A percentile compares a stretch with the other conserved stretches of the same genome.
Evolutionary conservation across 2,888 invertebrate genomes (phyloP).

Genomic region (Acanthosepion pharaonis): DNA sequence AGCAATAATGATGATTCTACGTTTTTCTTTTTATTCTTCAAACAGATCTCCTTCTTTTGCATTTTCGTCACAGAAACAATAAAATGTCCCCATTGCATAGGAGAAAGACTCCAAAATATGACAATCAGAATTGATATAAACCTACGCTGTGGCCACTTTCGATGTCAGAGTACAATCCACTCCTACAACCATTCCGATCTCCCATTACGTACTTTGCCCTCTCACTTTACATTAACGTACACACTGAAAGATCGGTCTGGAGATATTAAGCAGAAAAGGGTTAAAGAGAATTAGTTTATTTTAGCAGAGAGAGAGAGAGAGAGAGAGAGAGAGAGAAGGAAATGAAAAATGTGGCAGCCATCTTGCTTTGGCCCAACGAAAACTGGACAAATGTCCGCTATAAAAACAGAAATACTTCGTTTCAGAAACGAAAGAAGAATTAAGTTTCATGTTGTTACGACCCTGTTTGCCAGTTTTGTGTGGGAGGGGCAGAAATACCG

Average conservation of each 20-base stretch:
- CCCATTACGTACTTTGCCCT: neutral
- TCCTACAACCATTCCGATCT: neutral
- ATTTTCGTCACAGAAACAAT: neutral
- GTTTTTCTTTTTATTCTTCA: too few relatives aligned
- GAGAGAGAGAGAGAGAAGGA: neutral
- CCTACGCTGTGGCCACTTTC: neutral
- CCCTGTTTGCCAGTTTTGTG: neutral
- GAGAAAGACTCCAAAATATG: neutral
- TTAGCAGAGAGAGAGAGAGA: neutral
- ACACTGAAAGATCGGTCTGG: neutral
- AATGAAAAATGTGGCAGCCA: neutral
- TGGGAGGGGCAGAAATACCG: neutral
- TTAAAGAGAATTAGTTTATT: neutral
- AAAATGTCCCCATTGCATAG: neutral
- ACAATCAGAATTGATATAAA: neutral
- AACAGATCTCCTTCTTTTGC: too few relatives aligned
- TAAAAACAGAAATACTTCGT: neutral
- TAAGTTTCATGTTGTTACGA: neutral
- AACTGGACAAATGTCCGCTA: neutral
- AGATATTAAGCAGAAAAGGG: neutral
- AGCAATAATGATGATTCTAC: too few relatives aligned
- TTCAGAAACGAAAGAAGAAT: neutral
- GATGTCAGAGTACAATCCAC: neutral
- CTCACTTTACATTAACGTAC: neutral
- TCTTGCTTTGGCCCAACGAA: neutral